Conservation (phyloP, 1,140 invertebrate genomes). For the Diabrotica virgifera region DNA sequence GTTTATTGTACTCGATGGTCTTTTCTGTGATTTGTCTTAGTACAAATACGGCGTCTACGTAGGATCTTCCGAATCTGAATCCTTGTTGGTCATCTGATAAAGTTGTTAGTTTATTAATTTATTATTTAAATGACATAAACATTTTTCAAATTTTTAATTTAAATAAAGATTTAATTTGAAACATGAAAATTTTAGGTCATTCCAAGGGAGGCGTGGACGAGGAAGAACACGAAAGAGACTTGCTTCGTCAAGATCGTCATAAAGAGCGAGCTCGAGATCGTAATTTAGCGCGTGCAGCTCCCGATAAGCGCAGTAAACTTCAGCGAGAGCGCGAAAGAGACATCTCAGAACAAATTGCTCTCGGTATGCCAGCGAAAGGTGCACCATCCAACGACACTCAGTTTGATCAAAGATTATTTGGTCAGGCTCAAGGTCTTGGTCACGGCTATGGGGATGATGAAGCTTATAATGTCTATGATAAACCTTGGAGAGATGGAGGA, state of each 20-base stretch:
- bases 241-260: conserved; percentile 84
- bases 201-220: conserved; percentile 49
- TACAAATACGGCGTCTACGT: too few species aligned
- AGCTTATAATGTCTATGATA: conserved; percentile 97
- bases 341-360: conserved; percentile 97
- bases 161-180: too few species aligned
- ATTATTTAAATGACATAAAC: too few species aligned
- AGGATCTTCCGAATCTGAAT: too few species aligned
- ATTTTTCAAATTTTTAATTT: too few species aligned
- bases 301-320: conserved; percentile 89
- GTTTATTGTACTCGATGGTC: too few species aligned
- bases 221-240: conserved; percentile 84
- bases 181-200: conserved; percentile 30
- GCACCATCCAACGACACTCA: conserved; percentile 73
- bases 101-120: too few species aligned
- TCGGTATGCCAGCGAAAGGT: conserved; percentile 89
- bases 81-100: too few species aligned
- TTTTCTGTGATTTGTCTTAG: too few species aligned
- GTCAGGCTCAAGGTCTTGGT: conserved; percentile 90
- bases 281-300: conserved; percentile 89
- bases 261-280: conserved; percentile 89
- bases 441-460: conserved; percentile 96
- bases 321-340: conserved; percentile 92
- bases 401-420: conserved; percentile 96
- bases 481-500: conserved; percentile 83